These are phyloP conservation scores for Sebastes umbrosus DNA, from an alignment of 2,797 vertebrate genomes.

Conservation along the genomic window DNA sequence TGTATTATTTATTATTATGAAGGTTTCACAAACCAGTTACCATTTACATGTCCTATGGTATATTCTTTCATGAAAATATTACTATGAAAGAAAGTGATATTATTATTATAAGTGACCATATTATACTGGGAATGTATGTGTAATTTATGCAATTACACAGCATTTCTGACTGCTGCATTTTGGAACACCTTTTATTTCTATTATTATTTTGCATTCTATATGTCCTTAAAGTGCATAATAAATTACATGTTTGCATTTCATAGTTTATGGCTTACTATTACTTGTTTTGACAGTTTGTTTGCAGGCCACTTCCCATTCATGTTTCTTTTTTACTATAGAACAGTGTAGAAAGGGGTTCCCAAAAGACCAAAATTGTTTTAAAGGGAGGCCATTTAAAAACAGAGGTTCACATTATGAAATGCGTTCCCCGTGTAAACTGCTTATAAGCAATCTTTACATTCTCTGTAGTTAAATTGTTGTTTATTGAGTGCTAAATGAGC, in stretches of 20 bases:
- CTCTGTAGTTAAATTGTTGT: not conserved
- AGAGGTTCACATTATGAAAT: not conserved
- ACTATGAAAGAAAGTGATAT: not conserved
- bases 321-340: not conserved
- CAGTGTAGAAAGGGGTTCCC: not conserved
- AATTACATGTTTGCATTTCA: not conserved
- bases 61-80: not conserved
- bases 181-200: not conserved
- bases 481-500: not conserved
- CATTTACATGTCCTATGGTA: not conserved
- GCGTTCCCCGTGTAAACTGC: not conserved
- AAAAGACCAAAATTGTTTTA: not conserved
- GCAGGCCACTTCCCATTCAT: too few species aligned
- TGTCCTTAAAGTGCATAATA: not conserved
- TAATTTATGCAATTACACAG: not conserved
- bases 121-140: not conserved
- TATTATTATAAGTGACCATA: too few species aligned
- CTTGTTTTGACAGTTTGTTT: not conserved
- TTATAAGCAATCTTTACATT: not conserved
- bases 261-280: not conserved
- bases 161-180: not conserved
- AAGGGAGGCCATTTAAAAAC: not conserved
- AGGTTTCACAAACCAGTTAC: not conserved
- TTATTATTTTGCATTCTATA: not conserved
- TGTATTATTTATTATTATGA: not conserved